Base-by-base conservation (phyloP, 2,113 vertebrate genomes). In the Amphiprion percula region DNA sequence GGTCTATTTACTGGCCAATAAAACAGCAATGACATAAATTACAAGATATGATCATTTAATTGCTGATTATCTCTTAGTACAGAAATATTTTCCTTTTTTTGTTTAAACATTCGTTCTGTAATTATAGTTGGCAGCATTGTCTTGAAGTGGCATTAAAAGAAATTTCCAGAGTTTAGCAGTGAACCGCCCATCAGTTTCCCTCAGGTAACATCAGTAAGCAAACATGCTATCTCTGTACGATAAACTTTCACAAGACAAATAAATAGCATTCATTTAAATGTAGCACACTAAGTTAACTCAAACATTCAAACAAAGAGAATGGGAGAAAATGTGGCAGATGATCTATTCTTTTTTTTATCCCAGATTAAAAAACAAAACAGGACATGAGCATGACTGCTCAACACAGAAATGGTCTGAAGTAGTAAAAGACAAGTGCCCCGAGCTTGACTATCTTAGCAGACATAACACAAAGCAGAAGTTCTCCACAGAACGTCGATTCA, bases 1-100 rank as follows among this genome's bases (percentile, higher is more conserved):
- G 14, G 41, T 14, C 41, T 44, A 44, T 2, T 44, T 15, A 44
- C 4, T 44, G 12, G 41, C 2, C 41, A 44, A 44, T 44, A 17
- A 50, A 77, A 73, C 23, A 76, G 26, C 12, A 1, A 67, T 14
- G 0, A 41, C 10, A 21, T 17, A 52, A 52, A 24, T 59, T 80
- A 86, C 28, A 88, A 82, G 76, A 92, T 83, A 90, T 84, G 80
- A 33, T 84, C 23, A 23, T 90, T 92, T 90, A 87, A 83, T 91
- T 87, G 69, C 79, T 81, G 63, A 74, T 87, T 74, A 80, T 81
- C 54, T 71, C 74, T 68, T 9, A 76, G 81, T 87, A 91, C 79
- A 92, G 86, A 92, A 90, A 79, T 82, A 63, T 47, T 66, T 69
- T 52, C 77, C 26, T 75, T 82, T 50, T 50, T 75, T 65, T 19